Base-by-base conservation (phyloP, 2,113 vertebrate species). In the Strix uralensis region DNA sequence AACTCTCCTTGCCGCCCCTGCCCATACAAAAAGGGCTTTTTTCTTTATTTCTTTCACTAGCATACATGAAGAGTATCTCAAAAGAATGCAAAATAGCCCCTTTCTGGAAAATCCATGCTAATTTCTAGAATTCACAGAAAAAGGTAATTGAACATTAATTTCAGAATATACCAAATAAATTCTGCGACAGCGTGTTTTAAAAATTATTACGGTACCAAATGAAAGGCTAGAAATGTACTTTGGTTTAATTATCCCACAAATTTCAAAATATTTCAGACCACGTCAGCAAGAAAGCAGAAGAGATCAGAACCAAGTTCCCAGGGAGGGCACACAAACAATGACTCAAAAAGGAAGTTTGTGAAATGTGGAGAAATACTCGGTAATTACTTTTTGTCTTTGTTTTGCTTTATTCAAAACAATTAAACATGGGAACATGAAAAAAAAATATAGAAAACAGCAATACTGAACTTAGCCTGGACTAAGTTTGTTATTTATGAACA, bases 291-390 rank as follows among this genome's bases (percentile, higher is more conserved):
- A 86, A 91, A 89, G 21, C 51, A 77, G 38, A 78, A 80, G 61
- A 88, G 57, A 81, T 87, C 65, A 90, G 52, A 90, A 81, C 32
- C 22, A 49, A 75, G 66, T 95, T 96, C 92, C 90, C 92, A 80
- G n/a, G n/a, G 78, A 87, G 40, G 84, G 57, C 74, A 69, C 52
- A 75, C 32, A 92, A 94, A 89, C 80, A 91, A 71, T 93, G 59
- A 86, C 78, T 93, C 77, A 88, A 36, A 91, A 93, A 95, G 73
- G 90, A 96, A 91, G 66, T 79, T 84, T 66, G 77, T 84, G 84
- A 92, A 88, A 86, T 73, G 72, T 92, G 72, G 51, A 59, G 51
- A 91, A 95, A 94, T 71, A 82, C 69, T 86, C 38, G 6, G 70
- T 82, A 91, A 94, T 89, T 94, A 75, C 47, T 67, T 95, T 86